Evolutionary conservation across 1,140 invertebrate species (phyloP), one percentile per base, ranked within the genome.

Genomic region (Pinna nobilis): DNA sequence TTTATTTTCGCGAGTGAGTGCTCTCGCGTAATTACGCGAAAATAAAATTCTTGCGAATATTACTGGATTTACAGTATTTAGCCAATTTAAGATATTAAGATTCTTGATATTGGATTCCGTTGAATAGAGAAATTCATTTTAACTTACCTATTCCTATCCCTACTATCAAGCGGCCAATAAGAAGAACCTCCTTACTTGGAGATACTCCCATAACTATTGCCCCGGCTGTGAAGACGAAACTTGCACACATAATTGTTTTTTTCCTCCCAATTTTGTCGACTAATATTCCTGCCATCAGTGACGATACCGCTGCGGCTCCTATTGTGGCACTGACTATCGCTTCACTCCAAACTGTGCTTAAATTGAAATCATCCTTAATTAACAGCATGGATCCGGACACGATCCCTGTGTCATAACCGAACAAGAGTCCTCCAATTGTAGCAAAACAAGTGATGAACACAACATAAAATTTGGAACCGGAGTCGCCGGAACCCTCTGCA

Each of bases 341-440:
- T 64, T 84, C 81, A 37, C 80, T 76, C 80, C 83, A 85, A 35
- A 84, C 70, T 7, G 81, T 82, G n/a, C 32, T 49, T 13, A 87
- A 78, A 4, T 79, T 57, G 67, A 82, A 86, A 39, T 80, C 66
- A n/a, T 83, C 75, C 50, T 77, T 77, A 35, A 87, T 84, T 18
- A 92, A 87, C 23, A 93, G 82, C 91, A 93, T 91, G 13, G 93
- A 91, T 4, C 92, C 91, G 0, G 92, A 92, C 4, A 93, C 90
- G 35, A 93, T 92, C 3, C 92, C 92, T 0, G 92, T 93, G 76
- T 93, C 93, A 85, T 93, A 93, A n/a, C 92, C 92, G 80, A 93
- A 93, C 4, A 93, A 85, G 65, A 93, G 91, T 5, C 92, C 92
- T 9, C 93, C 92, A 37, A 93, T 80, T 0, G 86, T 85, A 0